These are phyloP conservation scores for Diadema setosum DNA, from an alignment of 35 echinoderm and acorn worm species.

Conservation along the genomic window DNA sequence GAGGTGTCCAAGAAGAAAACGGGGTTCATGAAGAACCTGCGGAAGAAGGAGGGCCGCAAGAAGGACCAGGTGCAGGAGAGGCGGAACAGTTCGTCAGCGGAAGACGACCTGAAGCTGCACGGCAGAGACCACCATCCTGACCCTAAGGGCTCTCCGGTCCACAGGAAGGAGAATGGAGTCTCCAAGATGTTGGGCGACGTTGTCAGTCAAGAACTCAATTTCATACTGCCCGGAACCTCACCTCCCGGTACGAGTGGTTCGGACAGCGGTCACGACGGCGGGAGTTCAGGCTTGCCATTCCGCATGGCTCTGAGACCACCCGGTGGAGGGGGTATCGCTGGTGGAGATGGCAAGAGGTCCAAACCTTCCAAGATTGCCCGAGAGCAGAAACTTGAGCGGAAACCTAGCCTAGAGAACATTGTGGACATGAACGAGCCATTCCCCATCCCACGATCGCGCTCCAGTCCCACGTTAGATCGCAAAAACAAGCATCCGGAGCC, in stretches of 20 bases:
- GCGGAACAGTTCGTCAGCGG: neutral
- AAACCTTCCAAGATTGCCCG: neutral
- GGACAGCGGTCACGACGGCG: neutral
- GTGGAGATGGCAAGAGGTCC: neutral
- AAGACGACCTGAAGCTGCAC: conserved; percentile 5
- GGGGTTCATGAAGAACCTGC: conserved; percentile 49
- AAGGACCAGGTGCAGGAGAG: conserved; percentile 41
- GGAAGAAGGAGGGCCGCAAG: conserved; percentile 35
- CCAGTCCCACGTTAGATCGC: conserved; percentile 57
- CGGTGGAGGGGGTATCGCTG: neutral
- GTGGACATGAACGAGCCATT: conserved; percentile 9
- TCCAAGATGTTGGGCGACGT: conserved; percentile 24
- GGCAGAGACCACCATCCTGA: neutral
- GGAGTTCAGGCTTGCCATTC: neutral
- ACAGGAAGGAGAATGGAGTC: conserved; percentile 24
- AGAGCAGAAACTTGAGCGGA: conserved; percentile 19
- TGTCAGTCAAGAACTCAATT: conserved; percentile 55
- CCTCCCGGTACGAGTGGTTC: neutral
- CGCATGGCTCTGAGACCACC: conserved; percentile 65
- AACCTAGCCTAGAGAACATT: conserved; percentile 3
- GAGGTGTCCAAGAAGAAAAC: conserved; percentile 63
- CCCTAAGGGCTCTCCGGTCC: neutral
- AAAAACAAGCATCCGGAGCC: conserved; percentile 14
- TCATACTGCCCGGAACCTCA: conserved; percentile 17
- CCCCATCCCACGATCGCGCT: conserved; percentile 41